Conservation (phyloP, 37 sponge, comb jelly and placozoan species). For the Bolinopsis microptera region DNA sequence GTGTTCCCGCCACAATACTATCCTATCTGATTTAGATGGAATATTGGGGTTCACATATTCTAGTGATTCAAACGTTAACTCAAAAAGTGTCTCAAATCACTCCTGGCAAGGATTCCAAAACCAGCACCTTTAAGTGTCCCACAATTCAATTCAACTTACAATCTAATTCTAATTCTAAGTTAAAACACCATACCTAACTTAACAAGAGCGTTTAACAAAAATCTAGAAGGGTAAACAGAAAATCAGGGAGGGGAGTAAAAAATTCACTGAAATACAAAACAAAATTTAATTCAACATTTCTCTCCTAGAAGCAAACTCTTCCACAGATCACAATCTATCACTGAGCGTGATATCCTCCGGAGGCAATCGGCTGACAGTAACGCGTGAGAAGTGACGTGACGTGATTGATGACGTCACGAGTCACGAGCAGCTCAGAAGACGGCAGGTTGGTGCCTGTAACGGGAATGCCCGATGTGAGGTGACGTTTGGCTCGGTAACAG, state of each 20-base stretch:
- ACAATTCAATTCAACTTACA: neutral
- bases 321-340: neutral
- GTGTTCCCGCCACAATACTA: neutral
- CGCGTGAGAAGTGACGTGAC: neutral
- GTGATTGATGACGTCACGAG: neutral
- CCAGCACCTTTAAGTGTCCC: too few species aligned
- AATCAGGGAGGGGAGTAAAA: neutral
- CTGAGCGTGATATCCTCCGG: too few species aligned
- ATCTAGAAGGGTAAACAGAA: neutral
- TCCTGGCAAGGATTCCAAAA: too few species aligned
- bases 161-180: neutral
- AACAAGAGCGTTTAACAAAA: neutral
- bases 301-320: neutral
- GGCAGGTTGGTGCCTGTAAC: slow-evolving; percentile 40
- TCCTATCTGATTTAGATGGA: neutral
- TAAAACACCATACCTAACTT: too few species aligned
- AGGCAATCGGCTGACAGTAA: neutral
- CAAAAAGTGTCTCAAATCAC: neutral
- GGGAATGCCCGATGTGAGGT: slow-evolving; percentile 8
- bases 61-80: neutral
- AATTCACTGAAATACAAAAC: neutral
- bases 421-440: slow-evolving; percentile 47
- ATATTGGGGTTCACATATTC: too few species aligned
- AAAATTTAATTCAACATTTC: neutral
- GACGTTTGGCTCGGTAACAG: slow-evolving; percentile 49